Percentiles rank a stretch among this genome's conserved stretches.
Conservation (phyloP, 2,888 invertebrate species). For the Linnaemya vulpina region DNA sequence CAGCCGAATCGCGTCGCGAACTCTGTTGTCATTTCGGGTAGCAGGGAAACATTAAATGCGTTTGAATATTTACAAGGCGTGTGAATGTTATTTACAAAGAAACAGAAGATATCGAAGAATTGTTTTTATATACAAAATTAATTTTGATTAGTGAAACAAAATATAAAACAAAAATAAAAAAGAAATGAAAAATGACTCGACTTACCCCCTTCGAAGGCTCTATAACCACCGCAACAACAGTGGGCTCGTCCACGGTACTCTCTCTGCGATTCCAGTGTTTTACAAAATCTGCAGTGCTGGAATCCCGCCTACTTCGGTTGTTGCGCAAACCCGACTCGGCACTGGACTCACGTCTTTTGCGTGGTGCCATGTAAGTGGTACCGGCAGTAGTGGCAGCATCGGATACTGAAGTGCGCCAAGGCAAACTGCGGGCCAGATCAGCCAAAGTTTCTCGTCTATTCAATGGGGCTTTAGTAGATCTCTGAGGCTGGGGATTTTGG, state of each 20-base stretch:
- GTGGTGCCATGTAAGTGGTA: slow-evolving; percentile 83
- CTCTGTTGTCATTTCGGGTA: slow-evolving; percentile 71
- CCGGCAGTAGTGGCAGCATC: slow-evolving; percentile 83
- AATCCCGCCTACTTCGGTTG: slow-evolving; percentile 89
- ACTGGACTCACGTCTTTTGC: slow-evolving; percentile 93
- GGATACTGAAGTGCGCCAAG: slow-evolving; percentile 89
- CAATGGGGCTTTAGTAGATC: slow-evolving; percentile 85
- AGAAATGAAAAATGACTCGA: background rate
- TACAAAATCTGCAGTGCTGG: slow-evolving; percentile 89
- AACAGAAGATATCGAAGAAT: slow-evolving; percentile 9
- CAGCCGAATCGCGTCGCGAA: slow-evolving; percentile 86
- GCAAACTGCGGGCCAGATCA: slow-evolving; percentile 92
- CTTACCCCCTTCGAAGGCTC: slow-evolving; percentile 73
- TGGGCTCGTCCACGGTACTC: slow-evolving; percentile 83
- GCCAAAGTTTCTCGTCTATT: slow-evolving; percentile 94
- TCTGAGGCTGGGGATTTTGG: slow-evolving; percentile 77
- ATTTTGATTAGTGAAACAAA: background rate
- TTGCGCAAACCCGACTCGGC: slow-evolving; percentile 93
- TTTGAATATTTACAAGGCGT: slow-evolving; percentile 31
- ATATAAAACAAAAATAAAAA: background rate
- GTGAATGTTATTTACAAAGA: slow-evolving; percentile 38
- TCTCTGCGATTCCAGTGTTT: slow-evolving; percentile 88
- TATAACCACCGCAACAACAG: slow-evolving; percentile 74
- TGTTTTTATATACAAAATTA: slow-evolving; percentile 8
- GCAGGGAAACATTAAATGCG: slow-evolving; percentile 27